Base-by-base conservation (phyloP, 1,140 invertebrate genomes). In the Bombus confusus region DNA sequence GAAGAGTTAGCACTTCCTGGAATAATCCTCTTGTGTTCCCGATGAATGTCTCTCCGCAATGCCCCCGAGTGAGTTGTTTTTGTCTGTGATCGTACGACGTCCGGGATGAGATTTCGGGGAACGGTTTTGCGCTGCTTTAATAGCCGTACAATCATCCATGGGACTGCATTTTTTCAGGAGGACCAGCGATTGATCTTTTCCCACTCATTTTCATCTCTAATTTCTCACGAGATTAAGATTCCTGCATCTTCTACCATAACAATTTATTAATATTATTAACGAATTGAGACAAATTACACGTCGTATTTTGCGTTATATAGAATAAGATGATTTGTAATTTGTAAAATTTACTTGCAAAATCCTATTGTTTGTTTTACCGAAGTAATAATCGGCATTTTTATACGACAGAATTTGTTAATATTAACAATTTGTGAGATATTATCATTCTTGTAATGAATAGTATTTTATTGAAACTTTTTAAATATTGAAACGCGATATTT, bases 1-100 rank as follows among this genome's bases (percentile, higher is more conserved):
- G 41, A 41, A 79, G 22, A 79, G 10, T 12, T n/a, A 64, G 28
- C 22, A 57, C 59, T 59, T 82, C 62, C 47, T 77, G 41, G 59
- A 87, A 79, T 81, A 71, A 88, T 88, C 73, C n/a, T 88, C 43
- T 68, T 76, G 31, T 13, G 28, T 69, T 79, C 68, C 28, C 25
- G 22, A 28, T 39, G 68, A 71, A 71, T 71, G 68, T 71, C 15
- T 71, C 34, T 68, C 1, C 5, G 37, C 25, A 71, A 39, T 28
- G 25, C 22, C 1, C 0, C 0, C 22, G 22, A 69, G 68, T 39
- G 4, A 39, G 4, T 28, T 37, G 68, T 71, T 71, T 39, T 39
- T 71, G 10, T 13, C 12, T 71, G 4, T 28, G 4, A 15, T 39
- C 1, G 25, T 39, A 39, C 25, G 10, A 62, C 59, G 59, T n/a